These are phyloP conservation scores for Ornithorhynchus anatinus DNA, from an alignment of 2,113 vertebrate species.

Conservation along the genomic window DNA sequence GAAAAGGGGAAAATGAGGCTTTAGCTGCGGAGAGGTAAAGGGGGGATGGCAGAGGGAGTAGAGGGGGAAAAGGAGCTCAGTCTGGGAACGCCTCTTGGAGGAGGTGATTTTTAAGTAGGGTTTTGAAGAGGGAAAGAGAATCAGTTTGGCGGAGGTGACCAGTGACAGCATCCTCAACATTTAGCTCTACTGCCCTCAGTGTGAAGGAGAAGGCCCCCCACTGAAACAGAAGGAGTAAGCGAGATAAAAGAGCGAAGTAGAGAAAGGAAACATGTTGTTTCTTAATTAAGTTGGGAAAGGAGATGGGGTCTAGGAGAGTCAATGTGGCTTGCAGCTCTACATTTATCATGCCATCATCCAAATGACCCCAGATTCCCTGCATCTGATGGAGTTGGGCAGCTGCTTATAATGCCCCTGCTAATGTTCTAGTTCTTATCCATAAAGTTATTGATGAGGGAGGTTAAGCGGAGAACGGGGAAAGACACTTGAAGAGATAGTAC, in stretches of 20 bases:
- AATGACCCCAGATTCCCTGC: not conserved
- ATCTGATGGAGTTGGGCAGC: slow-evolving; percentile 13
- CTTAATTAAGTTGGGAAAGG: slow-evolving; percentile 38
- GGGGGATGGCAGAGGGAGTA: too few species aligned
- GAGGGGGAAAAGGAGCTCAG: too few species aligned
- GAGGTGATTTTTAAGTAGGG: too few species aligned
- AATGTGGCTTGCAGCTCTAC: not conserved
- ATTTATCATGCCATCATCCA: slow-evolving; percentile 39
- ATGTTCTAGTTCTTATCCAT: slow-evolving; percentile 28
- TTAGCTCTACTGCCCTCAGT: not conserved
- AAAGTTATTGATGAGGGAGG: slow-evolving; percentile 48
- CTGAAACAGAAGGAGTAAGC: not conserved
- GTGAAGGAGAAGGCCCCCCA: not conserved
- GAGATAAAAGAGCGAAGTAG: not conserved
- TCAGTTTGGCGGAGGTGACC: too few species aligned
- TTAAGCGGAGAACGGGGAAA: slow-evolving; percentile 43
- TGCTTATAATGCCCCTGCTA: slow-evolving; percentile 47
- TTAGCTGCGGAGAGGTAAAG: too few species aligned
- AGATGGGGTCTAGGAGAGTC: slow-evolving; percentile 14
- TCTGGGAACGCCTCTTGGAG: too few species aligned
- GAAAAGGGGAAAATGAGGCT: too few species aligned
- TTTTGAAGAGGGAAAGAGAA: too few species aligned
- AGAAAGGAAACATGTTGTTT: not conserved
- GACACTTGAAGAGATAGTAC: not conserved
- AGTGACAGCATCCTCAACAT: not conserved